Conservation (phyloP, 2,888 invertebrate genomes). For the Sabellastarte sp. region DNA sequence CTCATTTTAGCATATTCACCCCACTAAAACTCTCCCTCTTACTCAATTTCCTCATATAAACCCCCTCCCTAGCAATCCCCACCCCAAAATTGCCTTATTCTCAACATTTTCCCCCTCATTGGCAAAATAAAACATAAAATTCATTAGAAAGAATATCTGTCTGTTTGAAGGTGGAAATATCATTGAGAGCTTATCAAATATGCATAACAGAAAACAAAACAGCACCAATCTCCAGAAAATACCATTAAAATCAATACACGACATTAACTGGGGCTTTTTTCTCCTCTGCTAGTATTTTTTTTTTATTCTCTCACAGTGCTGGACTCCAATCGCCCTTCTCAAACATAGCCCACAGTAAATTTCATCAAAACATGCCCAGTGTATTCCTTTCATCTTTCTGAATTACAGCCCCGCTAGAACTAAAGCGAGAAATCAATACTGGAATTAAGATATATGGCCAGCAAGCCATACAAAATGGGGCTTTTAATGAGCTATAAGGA, state of each 20-base stretch:
- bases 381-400: background rate
- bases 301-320: no score
- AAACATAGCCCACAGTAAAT: background rate
- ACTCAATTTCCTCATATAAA: no score
- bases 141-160: no score
- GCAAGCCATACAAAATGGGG: background rate
- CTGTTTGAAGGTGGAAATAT: background rate
- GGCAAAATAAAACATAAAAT: background rate
- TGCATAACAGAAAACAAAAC: background rate
- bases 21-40: no score
- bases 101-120: no score
- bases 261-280: no score
- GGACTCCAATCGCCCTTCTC: background rate
- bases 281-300: no score
- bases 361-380: background rate
- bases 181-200: slow-evolving; percentile 1
- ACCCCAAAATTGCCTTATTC: no score
- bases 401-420: background rate
- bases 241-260: background rate
- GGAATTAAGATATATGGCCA: background rate
- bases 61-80: no score
- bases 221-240: background rate
- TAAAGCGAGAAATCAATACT: background rate
- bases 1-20: no score
- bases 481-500: background rate